Evolutionary conservation across 2,888 invertebrate species (phyloP), one percentile per base, ranked within the genome.

Genomic region (Sturmia bella): DNA sequence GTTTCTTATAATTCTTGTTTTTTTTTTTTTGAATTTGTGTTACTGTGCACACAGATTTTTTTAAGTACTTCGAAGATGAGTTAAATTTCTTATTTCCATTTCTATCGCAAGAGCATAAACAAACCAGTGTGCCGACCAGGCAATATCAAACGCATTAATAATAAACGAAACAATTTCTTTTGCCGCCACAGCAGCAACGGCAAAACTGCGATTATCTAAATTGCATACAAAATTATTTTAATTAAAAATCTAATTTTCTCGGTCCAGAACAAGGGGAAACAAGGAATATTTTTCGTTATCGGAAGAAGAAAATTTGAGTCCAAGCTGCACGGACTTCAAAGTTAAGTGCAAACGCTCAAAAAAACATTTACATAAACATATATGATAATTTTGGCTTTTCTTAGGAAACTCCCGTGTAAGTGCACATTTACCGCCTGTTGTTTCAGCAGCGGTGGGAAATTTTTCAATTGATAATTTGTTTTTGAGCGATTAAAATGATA

Each of bases 181-280:
- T 68, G 24, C 56, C 76, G 24, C 39, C 64, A 48, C 56, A 13
- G 39, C 63, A 37, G 70, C 61, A 63, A 48, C 73, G 39, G 76
- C 69, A 66, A 61, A 80, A 77, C 73, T 17, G 89, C 90, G 91
- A 90, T 90, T 90, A 90, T 90, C 90, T 90, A 91, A 90, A 90
- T 91, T 90, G 91, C 91, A 90, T 90, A 90, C 87, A 87, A 90
- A 90, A 90, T 90, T 91, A 90, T 90, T 90, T 90, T 91, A 91
- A 90, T 91, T 90, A 90, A 90, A 90, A 91, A 89, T 90, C 89
- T 88, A 90, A 91, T 90, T 90, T 91, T 89, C 85, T 27, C 27
- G 37, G 37, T 19, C 32, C 32, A 32, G 32, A 39, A 15, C 52
- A 4, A 9, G 37, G 13, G 12, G 19, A 19, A 9, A 43, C 9